phyloP scores from a whole-genome alignment of 2,888 invertebrate species.

The Eumerus sabulonum region DNA sequence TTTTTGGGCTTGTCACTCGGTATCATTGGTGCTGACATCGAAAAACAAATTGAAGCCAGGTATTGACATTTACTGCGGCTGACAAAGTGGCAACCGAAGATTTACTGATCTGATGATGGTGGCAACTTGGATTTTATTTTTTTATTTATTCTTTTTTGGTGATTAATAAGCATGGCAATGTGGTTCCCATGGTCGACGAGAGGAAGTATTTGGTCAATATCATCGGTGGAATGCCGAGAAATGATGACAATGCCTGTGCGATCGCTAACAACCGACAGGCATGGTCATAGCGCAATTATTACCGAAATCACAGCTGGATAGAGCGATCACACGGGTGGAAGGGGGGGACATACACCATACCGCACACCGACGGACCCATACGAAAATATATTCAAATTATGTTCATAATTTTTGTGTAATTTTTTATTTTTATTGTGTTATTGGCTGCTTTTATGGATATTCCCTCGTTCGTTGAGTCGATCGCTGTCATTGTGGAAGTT shows the following conservation, averaged over 20 bases:
- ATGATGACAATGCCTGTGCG: slow-evolving; percentile 52
- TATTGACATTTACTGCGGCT: slow-evolving; percentile 66
- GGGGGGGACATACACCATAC: slow-evolving; percentile 6
- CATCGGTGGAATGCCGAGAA: slow-evolving; percentile 47
- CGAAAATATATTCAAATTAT: slow-evolving; percentile 64
- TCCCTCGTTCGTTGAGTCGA: slow-evolving; percentile 7
- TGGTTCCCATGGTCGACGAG: slow-evolving; percentile 60
- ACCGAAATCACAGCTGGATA: slow-evolving; percentile 70
- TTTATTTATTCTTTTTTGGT: slow-evolving; percentile 28
- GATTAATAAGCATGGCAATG: slow-evolving; percentile 61
- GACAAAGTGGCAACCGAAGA: slow-evolving; percentile 62
- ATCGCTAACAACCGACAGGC: slow-evolving; percentile 25
- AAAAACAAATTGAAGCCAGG: slow-evolving; percentile 67
- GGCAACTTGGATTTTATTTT: slow-evolving; percentile 31
- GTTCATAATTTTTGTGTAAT: slow-evolving; percentile 67
- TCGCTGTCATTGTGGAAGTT: slow-evolving; percentile 68
- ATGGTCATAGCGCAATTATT: slow-evolving; percentile 67
- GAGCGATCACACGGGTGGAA: slow-evolving; percentile 3
- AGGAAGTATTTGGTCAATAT: slow-evolving; percentile 29
- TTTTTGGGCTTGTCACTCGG: slow-evolving; percentile 59
- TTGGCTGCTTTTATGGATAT: slow-evolving; percentile 61
- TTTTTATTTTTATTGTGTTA: slow-evolving; percentile 67
- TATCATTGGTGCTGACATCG: slow-evolving; percentile 67
- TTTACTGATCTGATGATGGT: slow-evolving; percentile 55
- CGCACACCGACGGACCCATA: slow-evolving; percentile 20